A percentile compares a stretch with the other conserved stretches of the same genome.
Evolutionary conservation across 2,113 vertebrate genomes (phyloP).

Genomic region (Melanostigma gelatinosum): DNA sequence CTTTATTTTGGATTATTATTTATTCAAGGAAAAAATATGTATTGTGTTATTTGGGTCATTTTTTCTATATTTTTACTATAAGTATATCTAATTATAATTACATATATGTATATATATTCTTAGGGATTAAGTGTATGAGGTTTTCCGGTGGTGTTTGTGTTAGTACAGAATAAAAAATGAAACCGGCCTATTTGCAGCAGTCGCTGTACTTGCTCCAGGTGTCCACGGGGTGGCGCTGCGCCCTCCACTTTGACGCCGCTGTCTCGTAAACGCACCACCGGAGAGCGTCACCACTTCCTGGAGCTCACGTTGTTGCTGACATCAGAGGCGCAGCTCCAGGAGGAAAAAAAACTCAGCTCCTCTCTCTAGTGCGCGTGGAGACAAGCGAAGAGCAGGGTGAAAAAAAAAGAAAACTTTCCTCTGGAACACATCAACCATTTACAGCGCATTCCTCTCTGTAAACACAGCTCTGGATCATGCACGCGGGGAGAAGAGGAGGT

Average conservation of each 20-base stretch:
- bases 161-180: background rate
- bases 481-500: constrained; percentile 10
- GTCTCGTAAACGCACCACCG: constrained; percentile 51
- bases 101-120: background rate
- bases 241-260: background rate
- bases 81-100: too few species aligned
- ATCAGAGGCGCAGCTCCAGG: constrained; percentile 75
- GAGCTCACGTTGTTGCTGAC: constrained; percentile 77
- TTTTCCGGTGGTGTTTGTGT: background rate
- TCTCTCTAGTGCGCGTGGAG: constrained; percentile 51
- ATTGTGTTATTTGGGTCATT: background rate
- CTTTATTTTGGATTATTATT: background rate
- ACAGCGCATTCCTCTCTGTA: background rate
- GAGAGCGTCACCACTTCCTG: constrained; percentile 80
- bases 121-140: background rate
- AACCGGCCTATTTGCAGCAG: background rate
- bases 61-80: background rate
- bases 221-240: constrained; percentile 40
- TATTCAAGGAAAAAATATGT: background rate
- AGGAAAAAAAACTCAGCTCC: constrained; percentile 46
- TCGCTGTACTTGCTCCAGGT: constrained; percentile 1
- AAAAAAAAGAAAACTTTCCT: constrained; percentile 74
- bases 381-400: constrained; percentile 49
- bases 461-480: constrained; percentile 67
- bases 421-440: constrained; percentile 24